Base-by-base conservation (phyloP, 1,140 invertebrate species). In the Lasioglossum baleicum region DNA sequence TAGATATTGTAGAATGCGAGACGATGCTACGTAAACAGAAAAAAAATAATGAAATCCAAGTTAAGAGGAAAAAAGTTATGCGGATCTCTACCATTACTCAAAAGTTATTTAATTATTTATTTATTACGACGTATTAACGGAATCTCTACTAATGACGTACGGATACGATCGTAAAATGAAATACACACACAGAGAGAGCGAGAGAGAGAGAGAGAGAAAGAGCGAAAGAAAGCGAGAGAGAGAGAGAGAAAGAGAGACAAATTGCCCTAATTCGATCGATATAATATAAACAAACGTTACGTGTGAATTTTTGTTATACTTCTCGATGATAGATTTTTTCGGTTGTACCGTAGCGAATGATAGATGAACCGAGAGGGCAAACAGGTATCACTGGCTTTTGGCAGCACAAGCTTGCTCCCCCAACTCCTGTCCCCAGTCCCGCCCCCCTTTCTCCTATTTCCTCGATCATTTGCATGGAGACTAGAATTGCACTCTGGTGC, bases 81-180 rank as follows among this genome's bases (percentile, higher is more conserved):
- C 81, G 81, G 87, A 90, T 90, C 87, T 90, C 87, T 91, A 91
- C 86, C 87, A 89, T 88, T 88, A 90, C 80, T 91, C 86, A 87
- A 91, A 89, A 90, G 86, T 91, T 92, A 93, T 92, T 92, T 92
- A 92, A 92, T 92, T 92, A 92, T 92, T 92, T 93, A 93, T 92
- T 92, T 92, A 92, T 92, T 93, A 83, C 83, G 86, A 90, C 81
- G 83, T 88, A 89, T 92, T 85, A 87, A 86, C 69, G 83, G 35
- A 88, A 92, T 93, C 91, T 92, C 90, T 90, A 87, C 81, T 89
- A 82, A 58, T 81, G 75, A 81, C 75, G 78, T 84, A 87, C 83
- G 77, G 76, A 88, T 88, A 83, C 68, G 84, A 83, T 83, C 83
- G 79, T 87, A 81, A 77, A 88, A 78, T 56, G 60, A 75, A 51